Evolutionary conservation across 2,888 invertebrate species (phyloP).

Genomic region (Limenitis camilla): DNA sequence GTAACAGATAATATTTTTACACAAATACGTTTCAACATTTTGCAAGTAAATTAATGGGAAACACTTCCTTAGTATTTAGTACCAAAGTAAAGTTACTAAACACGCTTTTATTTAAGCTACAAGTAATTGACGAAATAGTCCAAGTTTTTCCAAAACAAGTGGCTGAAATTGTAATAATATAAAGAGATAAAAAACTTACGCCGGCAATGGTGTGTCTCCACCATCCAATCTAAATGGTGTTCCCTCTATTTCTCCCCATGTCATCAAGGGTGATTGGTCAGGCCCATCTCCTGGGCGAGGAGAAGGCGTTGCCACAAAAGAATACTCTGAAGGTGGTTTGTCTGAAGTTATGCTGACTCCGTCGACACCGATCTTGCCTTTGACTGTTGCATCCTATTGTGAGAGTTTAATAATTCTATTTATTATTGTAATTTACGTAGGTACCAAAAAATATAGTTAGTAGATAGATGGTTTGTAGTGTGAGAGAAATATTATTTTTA

Average conservation of each 20-base stretch:
- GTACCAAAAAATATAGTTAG: too few relatives aligned
- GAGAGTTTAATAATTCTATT: background rate
- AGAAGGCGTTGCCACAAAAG: slow-evolving; percentile 89
- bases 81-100: too few relatives aligned
- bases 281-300: slow-evolving; percentile 86
- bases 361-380: slow-evolving; percentile 93
- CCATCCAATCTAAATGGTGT: slow-evolving; percentile 97
- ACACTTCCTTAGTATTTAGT: too few relatives aligned
- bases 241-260: slow-evolving; percentile 99
- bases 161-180: background rate
- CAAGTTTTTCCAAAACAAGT: too few relatives aligned
- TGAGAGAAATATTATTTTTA: too few relatives aligned
- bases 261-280: slow-evolving; percentile 95
- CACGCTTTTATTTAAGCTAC: background rate
- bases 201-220: slow-evolving; percentile 87
- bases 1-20: too few relatives aligned
- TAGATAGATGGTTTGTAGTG: too few relatives aligned
- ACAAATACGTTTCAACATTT: too few relatives aligned
- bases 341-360: slow-evolving; percentile 83
- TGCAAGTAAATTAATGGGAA: too few relatives aligned
- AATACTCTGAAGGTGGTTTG: slow-evolving; percentile 55
- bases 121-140: too few relatives aligned
- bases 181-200: slow-evolving; percentile 46
- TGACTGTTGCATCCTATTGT: slow-evolving; percentile 66
- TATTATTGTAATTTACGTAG: too few relatives aligned